Percentiles rank a stretch among this genome's conserved stretches.
Evolutionary conservation across 37 sponge, comb jelly and placozoan genomes (phyloP).

Genomic region (Eunapius fragilis): DNA sequence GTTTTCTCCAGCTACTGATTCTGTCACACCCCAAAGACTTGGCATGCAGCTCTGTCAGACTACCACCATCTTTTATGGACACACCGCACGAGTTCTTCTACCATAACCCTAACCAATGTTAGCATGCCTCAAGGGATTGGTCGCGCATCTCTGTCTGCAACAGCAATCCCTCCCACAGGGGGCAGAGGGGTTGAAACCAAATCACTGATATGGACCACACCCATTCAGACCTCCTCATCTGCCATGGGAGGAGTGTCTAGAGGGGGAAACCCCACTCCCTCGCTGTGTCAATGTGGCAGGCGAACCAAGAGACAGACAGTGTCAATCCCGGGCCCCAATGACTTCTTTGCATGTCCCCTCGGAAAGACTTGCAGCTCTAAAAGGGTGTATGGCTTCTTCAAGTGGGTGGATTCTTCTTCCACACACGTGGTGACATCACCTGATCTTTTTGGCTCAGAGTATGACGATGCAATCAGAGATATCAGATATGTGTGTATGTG

Average conservation of each 20-base stretch:
- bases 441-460: background rate
- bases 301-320: constrained; percentile 50
- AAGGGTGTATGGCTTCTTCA: constrained; percentile 52
- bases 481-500: background rate
- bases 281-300: constrained; percentile 69
- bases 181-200: background rate
- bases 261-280: constrained; percentile 64
- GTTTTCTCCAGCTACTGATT: background rate
- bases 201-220: background rate
- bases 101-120: background rate
- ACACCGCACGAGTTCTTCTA: background rate
- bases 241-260: constrained; percentile 6
- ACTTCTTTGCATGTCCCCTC: constrained; percentile 51
- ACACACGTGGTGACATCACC: background rate
- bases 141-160: too few species aligned
- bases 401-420: constrained; percentile 35
- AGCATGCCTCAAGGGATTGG: background rate
- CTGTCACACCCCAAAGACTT: background rate
- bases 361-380: background rate
- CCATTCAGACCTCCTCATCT: background rate
- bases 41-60: too few species aligned
- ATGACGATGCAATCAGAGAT: background rate
- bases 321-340: constrained; percentile 55
- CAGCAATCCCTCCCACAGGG: background rate
- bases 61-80: background rate